Evolutionary conservation across 2,888 invertebrate genomes (phyloP), one percentile per base, ranked within the genome.

Genomic region (Celastrina argiolus): DNA sequence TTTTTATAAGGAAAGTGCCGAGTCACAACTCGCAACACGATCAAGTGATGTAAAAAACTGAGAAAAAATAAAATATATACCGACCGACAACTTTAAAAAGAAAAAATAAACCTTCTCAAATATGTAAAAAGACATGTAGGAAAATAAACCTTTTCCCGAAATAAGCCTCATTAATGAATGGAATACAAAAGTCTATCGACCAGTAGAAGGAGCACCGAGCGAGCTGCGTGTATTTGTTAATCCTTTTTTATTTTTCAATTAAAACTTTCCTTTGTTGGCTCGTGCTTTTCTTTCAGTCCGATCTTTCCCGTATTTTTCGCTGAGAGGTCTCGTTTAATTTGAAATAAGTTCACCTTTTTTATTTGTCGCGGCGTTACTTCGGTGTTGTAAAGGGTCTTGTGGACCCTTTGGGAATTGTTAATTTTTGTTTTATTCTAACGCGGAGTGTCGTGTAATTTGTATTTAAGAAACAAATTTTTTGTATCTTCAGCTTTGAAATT

Each of bases 171-270:
- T 16, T 7, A 42, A n/a, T n/a, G 10, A 34, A 16, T 31, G 31
- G 31, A 58, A 58, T 31, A 2, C 12, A 61, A 36, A 36, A 39
- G 22, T 61, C 3, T 18, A 61, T 22, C 6, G 10, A 2, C 7
- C 18, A 2, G 36, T 6, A 61, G 61, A 61, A 34, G 16, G 34
- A 59, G 22, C 18, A 36, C 36, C 2, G 34, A 3, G n/a, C n/a
- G 61, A 61, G 61, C 39, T 18, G 22, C 67, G 59, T 61, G 39
- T 61, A 61, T 39, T 61, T 70, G 68, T 69, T 69, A 65, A 66
- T 73, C 73, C 72, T 72, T 72, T 74, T 78, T 78, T 79, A 77
- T 78, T 77, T 77, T 77, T 75, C 77, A 78, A 81, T 82, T 81
- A 80, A 79, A 82, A 82, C 74, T 83, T 81, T 76, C 63, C 36